A percentile compares a stretch with the other conserved stretches of the same genome.
Evolutionary conservation across 1,140 invertebrate species (phyloP).

Genomic region (Pseudomyrmex sp.): DNA sequence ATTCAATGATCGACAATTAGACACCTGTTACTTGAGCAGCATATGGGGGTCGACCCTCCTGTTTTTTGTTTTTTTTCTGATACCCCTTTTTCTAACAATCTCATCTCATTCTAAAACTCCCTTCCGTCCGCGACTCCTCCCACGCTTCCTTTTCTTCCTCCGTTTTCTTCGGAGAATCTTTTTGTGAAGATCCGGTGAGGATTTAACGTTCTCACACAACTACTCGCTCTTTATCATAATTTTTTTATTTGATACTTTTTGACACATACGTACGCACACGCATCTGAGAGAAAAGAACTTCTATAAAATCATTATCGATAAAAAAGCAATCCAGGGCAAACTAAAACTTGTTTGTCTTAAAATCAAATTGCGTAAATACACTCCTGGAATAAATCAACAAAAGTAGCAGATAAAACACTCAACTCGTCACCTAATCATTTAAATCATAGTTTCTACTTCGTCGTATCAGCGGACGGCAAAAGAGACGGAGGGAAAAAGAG

Average conservation of each 20-base stretch:
- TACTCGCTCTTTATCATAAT: neutral
- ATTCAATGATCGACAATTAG: conserved; percentile 67
- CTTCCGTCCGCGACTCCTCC: conserved; percentile 52
- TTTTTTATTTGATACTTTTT: neutral
- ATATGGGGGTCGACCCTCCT: conserved; percentile 49
- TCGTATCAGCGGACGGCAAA: neutral
- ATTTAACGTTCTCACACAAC: conserved; percentile 21
- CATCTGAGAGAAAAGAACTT: neutral
- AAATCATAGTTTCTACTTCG: conserved; percentile 2
- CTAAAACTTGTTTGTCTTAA: neutral
- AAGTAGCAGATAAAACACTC: conserved; percentile 27
- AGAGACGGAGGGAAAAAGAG: conserved; percentile 19
- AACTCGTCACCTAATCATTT: conserved; percentile 69
- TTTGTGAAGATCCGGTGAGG: conserved; percentile 11
- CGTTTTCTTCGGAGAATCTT: neutral
- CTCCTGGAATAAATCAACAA: too few species aligned
- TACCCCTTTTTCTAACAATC: conserved; percentile 19
- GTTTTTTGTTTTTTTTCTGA: conserved; percentile 31
- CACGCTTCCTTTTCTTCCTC: conserved; percentile 30
- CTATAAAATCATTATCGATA: conserved; percentile 3
- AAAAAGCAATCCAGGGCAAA: neutral
- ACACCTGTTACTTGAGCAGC: conserved; percentile 68
- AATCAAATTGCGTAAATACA: neutral
- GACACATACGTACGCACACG: neutral
- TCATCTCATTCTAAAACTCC: conserved; percentile 37